Evolutionary conservation across 2,113 vertebrate genomes (phyloP), one percentile per base, ranked within the genome.

Genomic region (Gnathochromis pfefferi): DNA sequence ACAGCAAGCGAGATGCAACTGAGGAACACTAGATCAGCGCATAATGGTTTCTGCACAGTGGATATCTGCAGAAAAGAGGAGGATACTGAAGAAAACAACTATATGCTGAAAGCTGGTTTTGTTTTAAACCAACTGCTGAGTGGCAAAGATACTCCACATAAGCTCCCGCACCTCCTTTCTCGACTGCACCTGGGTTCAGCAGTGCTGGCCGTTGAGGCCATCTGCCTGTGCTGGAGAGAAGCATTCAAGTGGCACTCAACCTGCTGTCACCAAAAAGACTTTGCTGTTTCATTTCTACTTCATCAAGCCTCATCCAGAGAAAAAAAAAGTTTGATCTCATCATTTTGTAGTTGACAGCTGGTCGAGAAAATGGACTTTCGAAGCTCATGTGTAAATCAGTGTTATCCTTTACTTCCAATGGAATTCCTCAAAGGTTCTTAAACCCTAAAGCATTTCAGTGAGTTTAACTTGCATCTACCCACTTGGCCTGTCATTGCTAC

Each of bases 201-300:
- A 92, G 81, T 73, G 6, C 1, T 28, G 68, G 91, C 14, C 21
- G 81, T n/a, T 13, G 70, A 87, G 87, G 81, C 90, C 93, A 93
- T 94, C 94, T 95, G 92, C 82, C 79, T 90, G 91, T 51, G 80
- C 87, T 89, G 90, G 80, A 84, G 81, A 55, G 87, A 88, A 83
- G 87, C 87, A 8, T 83, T 91, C 33, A 53, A 92, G 87, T 79
- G 88, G 70, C 85, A 82, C 92, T 91, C 68, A 54, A 94, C 92
- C 93, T 86, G 86, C 89, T 93, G 93, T 79, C 90, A 40, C 80
- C 80, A 35, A 11, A 45, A 88, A 63, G 81, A 86, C 90, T 42
- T 88, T 87, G 65, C 84, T 1, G 60, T 45, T 82, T 85, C 42
- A 78, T 70, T 82, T 19, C 12, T 35, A 75, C 28, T 31, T 49